Evolutionary conservation across 2,797 vertebrate genomes (phyloP), one percentile per base, ranked within the genome.

Genomic region (Sternarchorhynchus goeldii): DNA sequence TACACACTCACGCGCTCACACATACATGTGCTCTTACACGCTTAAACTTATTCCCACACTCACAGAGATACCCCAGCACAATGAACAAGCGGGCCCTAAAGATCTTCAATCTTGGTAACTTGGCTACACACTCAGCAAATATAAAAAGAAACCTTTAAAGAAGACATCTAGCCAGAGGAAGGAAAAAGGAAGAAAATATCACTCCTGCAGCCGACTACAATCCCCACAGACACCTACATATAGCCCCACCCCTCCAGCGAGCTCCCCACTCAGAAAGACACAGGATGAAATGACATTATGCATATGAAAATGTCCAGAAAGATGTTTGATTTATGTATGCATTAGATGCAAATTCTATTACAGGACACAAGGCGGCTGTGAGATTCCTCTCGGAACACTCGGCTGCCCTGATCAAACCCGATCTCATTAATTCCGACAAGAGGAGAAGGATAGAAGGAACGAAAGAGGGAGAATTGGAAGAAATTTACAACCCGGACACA

Each of bases 261-360:
- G 88, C 88, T 90, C 89, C 90, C 94, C 92, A 93, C 93, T 95
- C 91, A 92, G 95, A 97, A 94, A 95, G 95, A 96, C 92, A 96
- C 93, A 92, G 95, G 95, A 96, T 96, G 94, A 96, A 99, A 99
- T 98, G 96, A 98, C 96, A 99, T 98, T 99, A 98, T 97, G 97
- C 96, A 98, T 98, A 99, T 98, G 97, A 99, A 99, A 98, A 98
- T 99, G 96, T 99, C 97, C 96, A 97, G 96, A 97, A 98, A 98
- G 96, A 99, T 98, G 96, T 98, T 97, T 98, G 97, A 99, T 98
- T 99, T 99, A 99, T 99, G 96, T 97, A 99, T 99, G 96, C 96
- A 99, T 99, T 98, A 99, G 97, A 98, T 98, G 96, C 96, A 99
- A 98, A 99, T 99, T 98, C 96, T 97, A 99, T 99, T 99, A 98